Evolutionary conservation across 1,140 invertebrate genomes (phyloP).

Genomic region (Formica selysi): DNA sequence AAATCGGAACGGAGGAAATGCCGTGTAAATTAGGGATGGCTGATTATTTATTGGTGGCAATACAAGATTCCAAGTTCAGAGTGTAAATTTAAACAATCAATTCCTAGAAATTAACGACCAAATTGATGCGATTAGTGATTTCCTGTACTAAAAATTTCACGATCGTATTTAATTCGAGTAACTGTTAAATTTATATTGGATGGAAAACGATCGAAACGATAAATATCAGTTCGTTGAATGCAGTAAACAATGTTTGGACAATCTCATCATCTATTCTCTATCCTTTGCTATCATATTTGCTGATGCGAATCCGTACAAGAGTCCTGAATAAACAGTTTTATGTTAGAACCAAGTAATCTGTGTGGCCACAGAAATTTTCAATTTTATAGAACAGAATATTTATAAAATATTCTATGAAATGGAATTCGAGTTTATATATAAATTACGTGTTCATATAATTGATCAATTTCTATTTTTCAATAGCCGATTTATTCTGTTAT

Average conservation of each 20-base stretch:
- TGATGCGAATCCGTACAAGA: conserved; percentile 2
- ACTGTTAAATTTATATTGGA: background rate
- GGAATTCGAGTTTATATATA: background rate
- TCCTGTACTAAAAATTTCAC: background rate
- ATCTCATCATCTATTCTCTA: background rate
- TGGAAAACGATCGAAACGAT: background rate
- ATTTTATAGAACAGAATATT: background rate
- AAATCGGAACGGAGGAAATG: background rate
- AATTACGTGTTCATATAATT: background rate
- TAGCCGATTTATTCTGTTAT: no score
- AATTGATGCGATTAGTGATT: background rate
- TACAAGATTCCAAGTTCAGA: background rate
- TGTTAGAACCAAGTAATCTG: background rate
- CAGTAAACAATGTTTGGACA: background rate
- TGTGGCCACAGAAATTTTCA: background rate
- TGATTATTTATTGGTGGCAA: background rate
- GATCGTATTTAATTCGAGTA: background rate
- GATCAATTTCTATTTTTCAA: no score
- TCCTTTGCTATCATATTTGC: background rate
- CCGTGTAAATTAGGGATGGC: conserved; percentile 12
- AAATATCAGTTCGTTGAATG: background rate
- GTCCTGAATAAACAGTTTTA: background rate
- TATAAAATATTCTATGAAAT: background rate
- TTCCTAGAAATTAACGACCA: background rate
- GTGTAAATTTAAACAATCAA: background rate